Base-by-base conservation (phyloP, 2,797 vertebrate genomes). In the Sebastes paucispinis region DNA sequence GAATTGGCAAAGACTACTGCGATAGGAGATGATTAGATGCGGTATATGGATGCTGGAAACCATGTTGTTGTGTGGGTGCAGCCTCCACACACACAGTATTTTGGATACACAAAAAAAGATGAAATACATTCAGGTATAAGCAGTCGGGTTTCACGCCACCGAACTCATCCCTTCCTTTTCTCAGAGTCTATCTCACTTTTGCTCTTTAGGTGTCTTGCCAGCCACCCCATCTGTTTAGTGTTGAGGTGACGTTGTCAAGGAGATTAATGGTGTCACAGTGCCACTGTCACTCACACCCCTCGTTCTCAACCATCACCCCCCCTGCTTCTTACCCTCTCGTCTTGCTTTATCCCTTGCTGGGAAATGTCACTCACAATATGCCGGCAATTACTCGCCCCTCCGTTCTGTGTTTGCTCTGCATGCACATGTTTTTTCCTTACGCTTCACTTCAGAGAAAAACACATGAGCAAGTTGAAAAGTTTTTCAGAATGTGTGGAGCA, bases 331-430 rank as follows among this genome's bases (percentile, higher is more conserved):
- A 20, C 12, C 32, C 66, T 78, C 72, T 24, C 25, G 18, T 82
- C 77, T 58, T 67, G 68, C 65, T 78, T 86, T 63, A 87, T 78
- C 64, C 76, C 55, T 70, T 64, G 74, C 50, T 50, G 72, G 69
- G 75, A 91, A 75, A 86, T 81, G 91, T 88, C 92, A 88, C 84
- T 89, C 86, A 88, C 79, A 91, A 90, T 87, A 86, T 79, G 75
- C 63, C 68, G 24, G 85, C 92, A 91, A 94, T 95, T 92, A 90
- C 77, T 85, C 31, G 39, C 66, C 60, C 77, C 60, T 79, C 58
- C 62, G 36, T 60, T 80, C 25, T 9, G 29, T 24, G 69, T 73
- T 84, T 81, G 76, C 67, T 68, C 75, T 54, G 39, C 34, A 36
- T 54, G 54, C 14, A 22, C 31, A 22, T 3, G n/a, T 70, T 72